Evolutionary conservation across 2,888 invertebrate genomes (phyloP).

Genomic region (Lypha dubia): DNA sequence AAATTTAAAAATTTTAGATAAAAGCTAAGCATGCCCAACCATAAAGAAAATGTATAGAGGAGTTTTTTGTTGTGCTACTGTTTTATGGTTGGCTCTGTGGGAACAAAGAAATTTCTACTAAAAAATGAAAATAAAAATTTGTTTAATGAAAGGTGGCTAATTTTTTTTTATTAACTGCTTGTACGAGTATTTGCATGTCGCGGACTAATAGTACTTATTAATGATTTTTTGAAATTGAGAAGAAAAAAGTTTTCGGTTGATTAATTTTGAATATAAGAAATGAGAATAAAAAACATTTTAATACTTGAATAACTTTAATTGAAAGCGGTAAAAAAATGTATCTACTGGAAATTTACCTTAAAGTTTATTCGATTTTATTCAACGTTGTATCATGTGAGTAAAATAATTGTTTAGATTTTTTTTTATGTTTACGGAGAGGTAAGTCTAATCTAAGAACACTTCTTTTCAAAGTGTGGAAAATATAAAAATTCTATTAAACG

Average conservation of each 20-base stretch:
- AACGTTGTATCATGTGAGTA: too few species aligned
- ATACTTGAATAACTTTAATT: too few species aligned
- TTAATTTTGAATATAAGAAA: background rate
- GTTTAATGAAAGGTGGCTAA: constrained; percentile 15
- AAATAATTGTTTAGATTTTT: too few species aligned
- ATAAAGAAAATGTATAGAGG: constrained; percentile 29
- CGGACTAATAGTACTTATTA: background rate
- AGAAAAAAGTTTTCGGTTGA: background rate
- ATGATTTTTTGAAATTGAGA: background rate
- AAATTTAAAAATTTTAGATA: constrained; percentile 44
- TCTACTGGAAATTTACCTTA: too few species aligned
- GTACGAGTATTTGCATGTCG: background rate
- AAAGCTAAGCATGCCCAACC: constrained; percentile 19
- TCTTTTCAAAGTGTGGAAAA: too few species aligned
- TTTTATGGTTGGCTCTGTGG: constrained; percentile 32
- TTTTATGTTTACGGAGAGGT: too few species aligned
- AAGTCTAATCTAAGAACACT: too few species aligned
- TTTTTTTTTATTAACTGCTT: constrained; percentile 9
- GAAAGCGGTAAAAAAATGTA: too few species aligned
- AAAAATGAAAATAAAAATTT: constrained; percentile 16
- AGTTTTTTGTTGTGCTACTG: constrained; percentile 41
- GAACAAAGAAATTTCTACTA: constrained; percentile 20
- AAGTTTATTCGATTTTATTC: too few species aligned
- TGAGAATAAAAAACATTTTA: background rate
- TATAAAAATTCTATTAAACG: too few species aligned